A percentile compares a stretch with the other conserved stretches of the same genome.
Evolutionary conservation across 2,113 vertebrate species (phyloP).

Genomic region (Camarhynchus parvulus): DNA sequence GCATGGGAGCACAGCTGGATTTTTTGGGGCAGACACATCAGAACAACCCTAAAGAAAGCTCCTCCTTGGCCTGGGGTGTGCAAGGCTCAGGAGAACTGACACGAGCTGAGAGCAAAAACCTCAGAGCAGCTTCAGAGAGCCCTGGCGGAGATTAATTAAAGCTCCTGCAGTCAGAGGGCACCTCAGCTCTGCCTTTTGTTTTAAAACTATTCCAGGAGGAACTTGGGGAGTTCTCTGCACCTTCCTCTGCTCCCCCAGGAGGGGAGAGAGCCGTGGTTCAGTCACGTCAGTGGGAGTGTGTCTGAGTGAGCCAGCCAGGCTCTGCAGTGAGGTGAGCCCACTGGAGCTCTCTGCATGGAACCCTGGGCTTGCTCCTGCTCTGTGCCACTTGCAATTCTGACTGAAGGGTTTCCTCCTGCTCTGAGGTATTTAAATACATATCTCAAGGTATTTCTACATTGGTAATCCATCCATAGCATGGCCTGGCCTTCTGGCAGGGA

Average conservation of each 20-base stretch:
- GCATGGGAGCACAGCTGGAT: background rate
- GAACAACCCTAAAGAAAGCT: background rate
- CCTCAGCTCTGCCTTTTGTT: background rate
- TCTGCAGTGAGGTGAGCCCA: background rate
- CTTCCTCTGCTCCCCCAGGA: background rate
- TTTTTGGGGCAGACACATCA: too few species aligned
- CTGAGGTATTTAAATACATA: accelerated
- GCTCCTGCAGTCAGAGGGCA: background rate
- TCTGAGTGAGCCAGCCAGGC: background rate
- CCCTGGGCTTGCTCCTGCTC: background rate
- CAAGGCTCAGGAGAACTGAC: background rate
- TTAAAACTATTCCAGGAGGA: background rate
- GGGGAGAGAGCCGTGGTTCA: background rate
- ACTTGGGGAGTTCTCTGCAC: background rate
- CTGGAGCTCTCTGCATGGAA: background rate
- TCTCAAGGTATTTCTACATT: background rate
- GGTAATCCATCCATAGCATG: too few species aligned
- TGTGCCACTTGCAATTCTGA: background rate
- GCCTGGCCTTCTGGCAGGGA: background rate
- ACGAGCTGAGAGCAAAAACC: background rate
- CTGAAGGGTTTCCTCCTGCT: background rate
- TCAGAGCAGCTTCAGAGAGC: background rate
- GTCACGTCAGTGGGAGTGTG: background rate
- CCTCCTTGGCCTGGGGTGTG: background rate
- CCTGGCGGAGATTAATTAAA: background rate